Evolutionary conservation across 1,140 invertebrate genomes (phyloP).

Genomic region (Ceratosolen fusciceps): DNA sequence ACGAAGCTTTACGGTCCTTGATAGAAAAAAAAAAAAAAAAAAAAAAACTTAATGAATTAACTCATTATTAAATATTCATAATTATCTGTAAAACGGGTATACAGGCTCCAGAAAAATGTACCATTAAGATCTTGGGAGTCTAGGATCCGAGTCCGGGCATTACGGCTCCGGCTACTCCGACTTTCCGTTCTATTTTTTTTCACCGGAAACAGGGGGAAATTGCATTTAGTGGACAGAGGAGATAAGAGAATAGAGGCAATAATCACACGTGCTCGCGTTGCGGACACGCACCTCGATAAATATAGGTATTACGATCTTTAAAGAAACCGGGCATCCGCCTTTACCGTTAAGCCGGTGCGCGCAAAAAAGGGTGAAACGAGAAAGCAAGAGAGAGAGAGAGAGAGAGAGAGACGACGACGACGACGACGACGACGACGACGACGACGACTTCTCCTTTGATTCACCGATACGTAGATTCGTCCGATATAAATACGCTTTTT

Average conservation of each 20-base stretch:
- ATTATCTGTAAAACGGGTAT: no score
- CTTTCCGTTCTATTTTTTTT: background rate
- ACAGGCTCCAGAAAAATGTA: no score
- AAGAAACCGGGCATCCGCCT: conserved; percentile 33
- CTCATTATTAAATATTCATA: no score
- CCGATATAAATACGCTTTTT: background rate
- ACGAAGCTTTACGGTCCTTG: no score
- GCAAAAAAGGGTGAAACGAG: conserved; percentile 25
- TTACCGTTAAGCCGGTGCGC: conserved; percentile 33
- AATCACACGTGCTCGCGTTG: background rate
- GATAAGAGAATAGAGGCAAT: background rate
- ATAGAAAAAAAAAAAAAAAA: no score
- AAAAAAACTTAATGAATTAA: no score
- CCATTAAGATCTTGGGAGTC: no score
- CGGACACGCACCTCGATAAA: background rate
- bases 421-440: no score
- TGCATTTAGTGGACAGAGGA: background rate
- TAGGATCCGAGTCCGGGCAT: no score
- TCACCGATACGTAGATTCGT: background rate
- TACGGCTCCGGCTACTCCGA: no score
- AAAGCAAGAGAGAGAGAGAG: background rate
- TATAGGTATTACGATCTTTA: conserved; percentile 28
- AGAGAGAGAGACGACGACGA: no score
- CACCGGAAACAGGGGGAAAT: background rate
- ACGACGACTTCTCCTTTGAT: background rate